phyloP scores from a whole-genome alignment of 2,113 vertebrate genomes.

The Cairina moschata region DNA sequence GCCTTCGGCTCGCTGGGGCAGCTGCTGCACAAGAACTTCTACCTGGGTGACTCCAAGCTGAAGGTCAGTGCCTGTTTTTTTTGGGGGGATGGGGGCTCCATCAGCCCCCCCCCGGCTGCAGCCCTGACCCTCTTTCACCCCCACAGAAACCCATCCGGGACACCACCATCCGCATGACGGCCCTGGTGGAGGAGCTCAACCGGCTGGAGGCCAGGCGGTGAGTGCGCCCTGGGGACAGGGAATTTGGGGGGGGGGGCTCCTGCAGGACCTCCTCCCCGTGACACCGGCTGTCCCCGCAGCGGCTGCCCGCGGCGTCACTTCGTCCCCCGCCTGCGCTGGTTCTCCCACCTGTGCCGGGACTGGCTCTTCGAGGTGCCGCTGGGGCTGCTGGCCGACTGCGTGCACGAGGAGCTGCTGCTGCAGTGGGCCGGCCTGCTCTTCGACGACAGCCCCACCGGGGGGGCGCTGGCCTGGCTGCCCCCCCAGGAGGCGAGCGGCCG shows the following conservation, averaged over 20 bases:
- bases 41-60: conserved; percentile 16
- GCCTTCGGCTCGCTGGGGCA: conserved; percentile 23
- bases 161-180: conserved; percentile 20
- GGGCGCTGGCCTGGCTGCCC: conserved; percentile 33
- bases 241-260: no score
- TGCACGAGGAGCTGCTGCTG: conserved; percentile 38
- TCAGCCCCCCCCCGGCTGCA: neutral
- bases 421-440: conserved; percentile 30
- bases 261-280: neutral
- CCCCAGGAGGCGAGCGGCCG: fast-evolving
- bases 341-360: conserved; percentile 49
- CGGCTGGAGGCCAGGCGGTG: conserved; percentile 33
- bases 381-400: neutral
- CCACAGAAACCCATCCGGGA: neutral
- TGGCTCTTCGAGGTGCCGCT: conserved; percentile 48
- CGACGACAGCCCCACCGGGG: neutral
- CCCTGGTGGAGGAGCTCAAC: neutral
- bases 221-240: neutral
- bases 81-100: neutral
- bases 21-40: conserved; percentile 45
- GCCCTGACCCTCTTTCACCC: neutral
- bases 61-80: neutral
- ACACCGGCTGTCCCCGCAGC: fast-evolving
- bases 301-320: neutral
- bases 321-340: conserved; percentile 17